Percentiles rank a stretch among this genome's conserved stretches.
Conservation (phyloP, 1,140 invertebrate species). For the Anadara kagoshimensis region DNA sequence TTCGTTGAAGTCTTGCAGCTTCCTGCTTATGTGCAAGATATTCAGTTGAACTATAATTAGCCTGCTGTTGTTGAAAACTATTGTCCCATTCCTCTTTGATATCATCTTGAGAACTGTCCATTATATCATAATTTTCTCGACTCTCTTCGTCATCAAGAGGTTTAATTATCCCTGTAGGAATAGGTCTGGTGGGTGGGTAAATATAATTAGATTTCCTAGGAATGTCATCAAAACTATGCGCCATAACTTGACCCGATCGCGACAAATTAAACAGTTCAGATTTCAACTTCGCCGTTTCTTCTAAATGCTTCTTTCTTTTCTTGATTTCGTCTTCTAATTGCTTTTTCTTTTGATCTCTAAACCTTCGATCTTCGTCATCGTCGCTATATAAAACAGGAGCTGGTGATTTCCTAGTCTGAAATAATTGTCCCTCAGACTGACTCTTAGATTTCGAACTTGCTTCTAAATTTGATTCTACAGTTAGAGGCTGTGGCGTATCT, state of each 20-base stretch:
- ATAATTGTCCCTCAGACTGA: slow-evolving; percentile 46
- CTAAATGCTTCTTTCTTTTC: slow-evolving; percentile 79
- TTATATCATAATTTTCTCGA: slow-evolving; percentile 19
- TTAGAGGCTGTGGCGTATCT: slow-evolving; percentile 2
- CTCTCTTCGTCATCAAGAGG: slow-evolving; percentile 59
- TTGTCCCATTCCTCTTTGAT: slow-evolving; percentile 31
- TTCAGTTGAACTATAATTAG: slow-evolving; percentile 70
- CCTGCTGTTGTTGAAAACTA: slow-evolving; percentile 18
- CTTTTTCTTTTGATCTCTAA: slow-evolving; percentile 78
- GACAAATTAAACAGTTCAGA: slow-evolving; percentile 76
- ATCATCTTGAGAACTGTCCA: slow-evolving; percentile 30
- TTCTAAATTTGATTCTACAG: slow-evolving; percentile 29
- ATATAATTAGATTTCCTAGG: slow-evolving; percentile 43
- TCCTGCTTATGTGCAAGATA: slow-evolving; percentile 70
- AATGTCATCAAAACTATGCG: slow-evolving; percentile 69
- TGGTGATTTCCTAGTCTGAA: no score
- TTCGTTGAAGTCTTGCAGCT: slow-evolving; percentile 46
- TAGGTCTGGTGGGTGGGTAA: slow-evolving; percentile 52
- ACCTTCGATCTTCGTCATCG: slow-evolving; percentile 60
- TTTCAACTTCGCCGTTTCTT: slow-evolving; percentile 78
- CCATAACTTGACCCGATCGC: slow-evolving; percentile 54
- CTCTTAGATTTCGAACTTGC: slow-evolving; percentile 43
- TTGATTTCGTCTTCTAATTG: slow-evolving; percentile 81
- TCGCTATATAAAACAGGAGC: slow-evolving; percentile 33
- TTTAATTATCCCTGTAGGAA: slow-evolving; percentile 74